Base-by-base conservation (phyloP, 2,113 vertebrate species). In the Crypturellus undulatus region DNA sequence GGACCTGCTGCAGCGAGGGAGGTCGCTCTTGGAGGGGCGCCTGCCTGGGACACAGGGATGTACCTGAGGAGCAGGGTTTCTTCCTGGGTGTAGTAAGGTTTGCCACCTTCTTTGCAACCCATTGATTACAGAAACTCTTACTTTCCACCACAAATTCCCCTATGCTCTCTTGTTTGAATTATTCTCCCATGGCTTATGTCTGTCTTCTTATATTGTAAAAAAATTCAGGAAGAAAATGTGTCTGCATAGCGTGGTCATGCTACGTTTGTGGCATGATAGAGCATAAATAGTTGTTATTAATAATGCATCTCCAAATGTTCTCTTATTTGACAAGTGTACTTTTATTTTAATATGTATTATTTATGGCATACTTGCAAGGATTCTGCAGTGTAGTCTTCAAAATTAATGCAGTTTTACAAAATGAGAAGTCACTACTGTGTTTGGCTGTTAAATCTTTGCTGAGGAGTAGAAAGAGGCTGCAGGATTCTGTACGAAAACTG, bases 301-400 rank as follows among this genome's bases (percentile, higher is more conserved):
- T 84, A 94, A 89, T 87, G 30, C 12, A 91, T 62, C 52, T 43
- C 52, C 84, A 70, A 90, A 84, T 52, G 40, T 30, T 73, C 43
- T 81, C 38, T 76, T 94, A 71, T 76, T 90, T 81, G 91, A 81
- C 80, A 93, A 90, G 40, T 21, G 8, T 81, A 58, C 60, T 91
- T 94, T 64, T 94, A 49, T 92, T 92, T 89, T 89, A 95, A 79
- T 84, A 56, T 79, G 14, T 65, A 91, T 65, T 91, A 94, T 96
- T 94, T 81, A 93, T 91, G 75, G 18, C 67, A 36, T 47, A 52
- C 77, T 84, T 81, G 15, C 43, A 88, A 92, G 76, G 34, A 52
- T 62, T 79, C 10, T 3, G 52, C 70, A 87, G 75, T 40, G 8
- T 82, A 54, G 79, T 92, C 87, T 65, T 81, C 71, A 64, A 89